Base-by-base conservation (phyloP, 1,140 invertebrate species). In the Mercenaria mercenaria region DNA sequence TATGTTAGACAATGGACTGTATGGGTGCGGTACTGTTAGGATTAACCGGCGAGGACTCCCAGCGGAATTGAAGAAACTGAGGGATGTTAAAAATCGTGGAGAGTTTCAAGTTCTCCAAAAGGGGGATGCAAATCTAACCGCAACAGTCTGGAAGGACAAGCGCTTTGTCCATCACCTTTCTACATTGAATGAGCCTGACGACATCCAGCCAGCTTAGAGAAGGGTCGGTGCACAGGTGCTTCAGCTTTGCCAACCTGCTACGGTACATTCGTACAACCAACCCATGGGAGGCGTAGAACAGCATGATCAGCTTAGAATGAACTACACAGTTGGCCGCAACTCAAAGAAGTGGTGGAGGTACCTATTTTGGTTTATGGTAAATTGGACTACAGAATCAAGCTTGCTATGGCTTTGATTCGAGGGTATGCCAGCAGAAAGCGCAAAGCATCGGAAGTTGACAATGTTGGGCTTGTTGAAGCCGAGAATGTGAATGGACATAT, bases 361-460 rank as follows among this genome's bases (percentile, higher is more conserved):
- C n/a, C n/a, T n/a, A 74, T 67, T 67, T 29, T 67, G 64, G 64
- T 67, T 67, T 29, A 18, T 67, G 26, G 13, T 67, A 10, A 67
- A 67, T 18, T 82, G 15, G 80, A 82, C 80, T 82, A 64, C 39
- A 26, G 80, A 56, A 15, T 82, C 0, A 56, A 82, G 26, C 56
- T 82, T 20, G 18, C 6, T 3, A 4, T 4, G 15, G 11, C 34
- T 3, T 32, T 81, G 52, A 39, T 82, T 1, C 56, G 18, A n/a
- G 80, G 80, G 4, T 82, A 37, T 26, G 15, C 39, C 15, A 77
- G 29, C 3, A 18, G 39, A 18, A 50, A 77, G 29, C 6, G 74
- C 4, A n/a, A 11, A 15, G 26, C 15, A 10, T 13, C 8, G 13
- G 39, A 77, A 43, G 20, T 47, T 43, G 43, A 10, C 26, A 4